Conservation (phyloP, 1,140 invertebrate species). For the Saxidomus purpurata region DNA sequence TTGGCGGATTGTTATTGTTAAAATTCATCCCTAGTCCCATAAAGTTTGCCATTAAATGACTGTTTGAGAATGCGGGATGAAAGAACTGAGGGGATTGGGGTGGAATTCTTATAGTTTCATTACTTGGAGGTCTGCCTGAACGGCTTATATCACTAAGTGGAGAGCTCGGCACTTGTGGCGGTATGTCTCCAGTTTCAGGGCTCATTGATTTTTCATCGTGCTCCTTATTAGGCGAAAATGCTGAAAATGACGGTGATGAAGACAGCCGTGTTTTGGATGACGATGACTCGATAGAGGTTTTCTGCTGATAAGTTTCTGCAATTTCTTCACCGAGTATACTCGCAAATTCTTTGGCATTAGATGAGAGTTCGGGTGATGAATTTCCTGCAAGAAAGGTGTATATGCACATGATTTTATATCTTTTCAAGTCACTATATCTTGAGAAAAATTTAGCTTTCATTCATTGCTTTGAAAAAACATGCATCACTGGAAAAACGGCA, state of each 20-base stretch:
- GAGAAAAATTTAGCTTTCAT: no score
- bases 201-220: slow-evolving; percentile 49
- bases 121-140: slow-evolving; percentile 36
- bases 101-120: slow-evolving; percentile 68
- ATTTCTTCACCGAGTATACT: slow-evolving; percentile 79
- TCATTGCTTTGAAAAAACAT: no score
- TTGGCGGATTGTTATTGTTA: slow-evolving; percentile 66
- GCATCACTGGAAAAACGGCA: no score
- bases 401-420: slow-evolving; percentile 75
- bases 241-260: slow-evolving; percentile 35
- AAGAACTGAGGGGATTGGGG: slow-evolving; percentile 80
- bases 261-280: slow-evolving; percentile 49
- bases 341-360: slow-evolving; percentile 76
- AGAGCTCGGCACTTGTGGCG: slow-evolving; percentile 58
- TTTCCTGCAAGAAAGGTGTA: slow-evolving; percentile 83
- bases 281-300: slow-evolving; percentile 51
- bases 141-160: slow-evolving; percentile 43
- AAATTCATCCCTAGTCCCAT: slow-evolving; percentile 65
- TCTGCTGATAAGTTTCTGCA: slow-evolving; percentile 70
- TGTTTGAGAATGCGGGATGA: slow-evolving; percentile 65
- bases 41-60: slow-evolving; percentile 74
- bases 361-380: slow-evolving; percentile 71
- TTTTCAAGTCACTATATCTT: no score
- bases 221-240: slow-evolving; percentile 58
- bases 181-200: slow-evolving; percentile 60